Evolutionary conservation across 2,113 vertebrate species (phyloP), one percentile per base, ranked within the genome.

Genomic region (Sinocyclocheilus anshuiensis): DNA sequence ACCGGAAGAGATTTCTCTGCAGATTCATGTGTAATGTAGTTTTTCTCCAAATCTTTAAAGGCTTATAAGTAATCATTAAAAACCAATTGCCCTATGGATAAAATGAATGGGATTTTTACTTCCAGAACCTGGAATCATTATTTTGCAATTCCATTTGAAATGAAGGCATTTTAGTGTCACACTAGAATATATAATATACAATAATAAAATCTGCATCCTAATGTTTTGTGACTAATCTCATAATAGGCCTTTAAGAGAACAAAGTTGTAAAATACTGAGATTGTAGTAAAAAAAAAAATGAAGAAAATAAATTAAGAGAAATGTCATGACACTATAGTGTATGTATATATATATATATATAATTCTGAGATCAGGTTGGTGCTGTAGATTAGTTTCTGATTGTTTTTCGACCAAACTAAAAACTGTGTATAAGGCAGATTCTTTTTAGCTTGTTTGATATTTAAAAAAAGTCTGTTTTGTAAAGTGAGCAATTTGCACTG

Each of bases 401-500:
- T 24, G n/a, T n/a, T 15, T 50, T 48, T 76, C 0, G 8, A 4
- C 10, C 71, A 53, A 77, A 77, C 77, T 79, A 18, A 0, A 36
- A 36, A 59, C 74, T 77, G 74, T 75, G 42, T 59, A 26, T 6
- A 36, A 4, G 33, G 8, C 67, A 20, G 0, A 20, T 71, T 69
- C 26, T 16, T 16, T 53, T 29, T 72, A 9, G 22, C 4, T 74
- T 24, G 33, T 74, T 74, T 83, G 22, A 26, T 83, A 67, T 83
- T 36, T 13, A 5, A 83, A 81, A 81, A 61, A 42, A 33, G 33
- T 16, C 55, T 61, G 8, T 80, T 71, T 69, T 53, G 45, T 71
- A 55, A 82, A 72, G 50, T 74, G 82, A 57, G 69, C 69, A 74
- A 74, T 84, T 84, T 84, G 48, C 29, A 55, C 29, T 7, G 29